A percentile compares a stretch with the other conserved stretches of the same genome.
Evolutionary conservation across 30 jellyfish, hydroid and myxozoan species (phyloP).

Genomic region (Catostylus mosaicus): DNA sequence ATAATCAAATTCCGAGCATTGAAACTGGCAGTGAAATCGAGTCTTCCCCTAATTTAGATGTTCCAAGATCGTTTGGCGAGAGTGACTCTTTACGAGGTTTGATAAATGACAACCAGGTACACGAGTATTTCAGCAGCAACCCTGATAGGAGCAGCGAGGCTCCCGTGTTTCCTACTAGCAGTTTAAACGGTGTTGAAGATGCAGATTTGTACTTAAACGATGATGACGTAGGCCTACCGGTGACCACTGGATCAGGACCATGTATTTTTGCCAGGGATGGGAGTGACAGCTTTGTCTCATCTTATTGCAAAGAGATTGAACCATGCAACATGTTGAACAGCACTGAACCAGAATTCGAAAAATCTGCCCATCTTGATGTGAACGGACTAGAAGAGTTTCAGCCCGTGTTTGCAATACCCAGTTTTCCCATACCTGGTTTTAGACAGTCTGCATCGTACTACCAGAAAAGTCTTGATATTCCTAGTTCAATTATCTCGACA

Average conservation of each 20-base stretch:
- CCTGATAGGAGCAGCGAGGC: neutral
- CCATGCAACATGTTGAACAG: neutral
- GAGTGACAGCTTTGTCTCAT: neutral
- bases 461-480: constrained; percentile 13
- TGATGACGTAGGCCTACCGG: constrained; percentile 59
- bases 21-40: neutral
- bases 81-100: neutral
- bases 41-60: neutral
- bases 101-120: neutral
- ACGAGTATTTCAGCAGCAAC: neutral
- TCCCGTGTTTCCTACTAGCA: neutral
- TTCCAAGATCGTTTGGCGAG: neutral
- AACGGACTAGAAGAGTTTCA: constrained; percentile 22
- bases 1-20: neutral
- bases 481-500: constrained; percentile 1
- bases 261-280: neutral
- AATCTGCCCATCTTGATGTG: constrained; percentile 5
- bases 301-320: constrained; percentile 11
- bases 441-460: neutral
- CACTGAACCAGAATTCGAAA: neutral
- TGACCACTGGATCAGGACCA: neutral
- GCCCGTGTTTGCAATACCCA: neutral
- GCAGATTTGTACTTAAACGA: constrained; percentile 35
- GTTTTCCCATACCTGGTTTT: constrained; percentile 8
- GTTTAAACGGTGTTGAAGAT: constrained; percentile 8